Evolutionary conservation across 2,797 vertebrate species (phyloP).

Genomic region (Acridotheres tristis): DNA sequence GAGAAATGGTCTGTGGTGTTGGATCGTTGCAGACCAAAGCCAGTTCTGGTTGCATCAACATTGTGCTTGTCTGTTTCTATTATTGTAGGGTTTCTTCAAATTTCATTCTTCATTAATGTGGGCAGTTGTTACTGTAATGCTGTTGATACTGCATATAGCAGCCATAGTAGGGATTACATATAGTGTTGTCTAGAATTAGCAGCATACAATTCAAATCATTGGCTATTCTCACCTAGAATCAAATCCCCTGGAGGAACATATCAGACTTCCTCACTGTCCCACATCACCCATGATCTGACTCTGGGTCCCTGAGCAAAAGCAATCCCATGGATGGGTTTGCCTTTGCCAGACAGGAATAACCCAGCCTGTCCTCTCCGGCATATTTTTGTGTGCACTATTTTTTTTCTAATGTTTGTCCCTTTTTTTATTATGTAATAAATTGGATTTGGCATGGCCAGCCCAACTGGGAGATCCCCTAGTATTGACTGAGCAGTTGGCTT

Average conservation of each 20-base stretch:
- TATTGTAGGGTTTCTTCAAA: neutral
- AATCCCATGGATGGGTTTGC: neutral
- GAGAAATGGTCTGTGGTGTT: neutral
- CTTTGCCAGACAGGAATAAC: neutral
- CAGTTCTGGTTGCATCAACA: neutral
- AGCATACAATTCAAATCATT: neutral
- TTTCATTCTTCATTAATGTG: neutral
- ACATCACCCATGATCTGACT: neutral
- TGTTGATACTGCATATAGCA: neutral
- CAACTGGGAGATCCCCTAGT: neutral
- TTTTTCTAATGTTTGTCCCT: neutral
- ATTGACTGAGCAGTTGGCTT: neutral
- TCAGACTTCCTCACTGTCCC: neutral
- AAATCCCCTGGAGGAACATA: neutral
- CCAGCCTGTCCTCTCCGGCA: neutral
- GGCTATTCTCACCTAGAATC: neutral
- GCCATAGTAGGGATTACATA: neutral
- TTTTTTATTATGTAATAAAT: neutral
- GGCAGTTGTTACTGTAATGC: neutral
- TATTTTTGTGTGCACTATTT: neutral
- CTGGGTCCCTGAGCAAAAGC: accelerated
- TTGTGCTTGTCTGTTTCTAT: neutral
- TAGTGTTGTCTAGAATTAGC: neutral
- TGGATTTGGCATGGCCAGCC: neutral
- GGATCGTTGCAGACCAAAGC: accelerated